Evolutionary conservation across 37 sponge, comb jelly and placozoan species (phyloP), one percentile per base, ranked within the genome.

Genomic region (Ianthella basta): DNA sequence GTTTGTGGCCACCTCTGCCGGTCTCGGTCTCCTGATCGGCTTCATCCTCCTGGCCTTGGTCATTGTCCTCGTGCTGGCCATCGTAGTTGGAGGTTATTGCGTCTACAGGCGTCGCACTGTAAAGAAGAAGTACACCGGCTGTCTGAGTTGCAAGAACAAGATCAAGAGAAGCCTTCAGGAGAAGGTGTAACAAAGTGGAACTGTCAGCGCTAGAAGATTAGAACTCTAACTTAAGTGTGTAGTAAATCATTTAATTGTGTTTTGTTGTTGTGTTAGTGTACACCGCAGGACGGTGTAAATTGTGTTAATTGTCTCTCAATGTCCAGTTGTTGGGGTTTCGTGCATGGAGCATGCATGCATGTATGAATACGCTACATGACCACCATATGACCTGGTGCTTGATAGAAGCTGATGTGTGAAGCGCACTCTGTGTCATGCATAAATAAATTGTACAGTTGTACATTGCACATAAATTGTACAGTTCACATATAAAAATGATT

Each of bases 161-260:
- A 25, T 90, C 53, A 83, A 67, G 59, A 82, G 94, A 34, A 94
- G 94, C 86, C 88, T 94, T 66, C 83, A 91, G 74, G 83, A 79
- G 65, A 88, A 94, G 85, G 89, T 94, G 59, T 94, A 85, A 87
- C 64, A 24, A 5, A 32, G 78, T 15, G 27, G 29, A 18, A 50
- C 55, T 72, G 50, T 44, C 8, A 8, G 8, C 50, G 8, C 50
- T 44, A 39, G 3, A 3, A 14, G 27, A 79, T 13, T 79, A 21
- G 24, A 37, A 20, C 40, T 27, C 30, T 70, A 70, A 29, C 15
- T 23, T 60, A 35, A 50, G 20, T 21, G 50, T 44, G 50, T 44
- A 44, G 50, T 44, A 8, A 3, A 44, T 44, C 50, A 44, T 44
- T 44, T 8, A 8, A 44, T 44, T 32, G 70, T 61, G 63, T 61